Conservation (phyloP, 2,888 invertebrate species). For the Dastarcus helophoroides region DNA sequence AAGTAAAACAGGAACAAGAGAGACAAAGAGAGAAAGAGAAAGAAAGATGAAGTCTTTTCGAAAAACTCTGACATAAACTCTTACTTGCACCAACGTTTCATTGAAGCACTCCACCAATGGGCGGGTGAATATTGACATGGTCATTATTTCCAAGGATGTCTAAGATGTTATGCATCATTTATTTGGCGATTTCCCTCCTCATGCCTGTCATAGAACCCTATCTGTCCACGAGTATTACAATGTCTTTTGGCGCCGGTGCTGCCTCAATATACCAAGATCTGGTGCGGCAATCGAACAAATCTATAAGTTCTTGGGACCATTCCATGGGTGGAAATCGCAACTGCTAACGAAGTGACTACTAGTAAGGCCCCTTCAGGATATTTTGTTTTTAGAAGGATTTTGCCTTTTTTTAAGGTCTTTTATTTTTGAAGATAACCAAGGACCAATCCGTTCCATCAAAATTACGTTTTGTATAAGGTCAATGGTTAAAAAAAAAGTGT, state of each 20-base stretch:
- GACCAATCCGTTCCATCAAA: too few relatives aligned
- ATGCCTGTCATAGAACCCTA: constrained; percentile 58
- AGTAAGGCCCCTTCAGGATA: too few relatives aligned
- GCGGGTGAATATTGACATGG: constrained; percentile 87
- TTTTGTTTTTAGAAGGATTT: too few relatives aligned
- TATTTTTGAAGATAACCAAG: too few relatives aligned
- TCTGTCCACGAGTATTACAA: constrained; percentile 56
- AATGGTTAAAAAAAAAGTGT: too few relatives aligned
- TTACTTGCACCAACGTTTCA: constrained; percentile 79
- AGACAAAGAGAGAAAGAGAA: too few relatives aligned
- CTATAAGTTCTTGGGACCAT: constrained; percentile 71
- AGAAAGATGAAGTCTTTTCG: too few relatives aligned
- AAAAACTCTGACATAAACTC: too few relatives aligned
- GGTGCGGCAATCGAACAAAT: constrained; percentile 90
- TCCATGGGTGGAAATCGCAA: constrained; percentile 59
- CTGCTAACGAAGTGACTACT: too few relatives aligned
- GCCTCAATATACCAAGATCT: constrained; percentile 97
- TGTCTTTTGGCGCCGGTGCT: constrained; percentile 93
- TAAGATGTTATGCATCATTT: constrained; percentile 77
- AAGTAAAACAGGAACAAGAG: too few relatives aligned
- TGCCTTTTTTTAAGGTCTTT: too few relatives aligned
- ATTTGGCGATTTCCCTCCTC: constrained; percentile 80
- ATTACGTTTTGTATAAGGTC: too few relatives aligned
- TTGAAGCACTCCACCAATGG: constrained; percentile 82
- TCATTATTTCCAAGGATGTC: constrained; percentile 97